Evolutionary conservation across 1,140 invertebrate species (phyloP).

Genomic region (Papilio glaucus): DNA sequence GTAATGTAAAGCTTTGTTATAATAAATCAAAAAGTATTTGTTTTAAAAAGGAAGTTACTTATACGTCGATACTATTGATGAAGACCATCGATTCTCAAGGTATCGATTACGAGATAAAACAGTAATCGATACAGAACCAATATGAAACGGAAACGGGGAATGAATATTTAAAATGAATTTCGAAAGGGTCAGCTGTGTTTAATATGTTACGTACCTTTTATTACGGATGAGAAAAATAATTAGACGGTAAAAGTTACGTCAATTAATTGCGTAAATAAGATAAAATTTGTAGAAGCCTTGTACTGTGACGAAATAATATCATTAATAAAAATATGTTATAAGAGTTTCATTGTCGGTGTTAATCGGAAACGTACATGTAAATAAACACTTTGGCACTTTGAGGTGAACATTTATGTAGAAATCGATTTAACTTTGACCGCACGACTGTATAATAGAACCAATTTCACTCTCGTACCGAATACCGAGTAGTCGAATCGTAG

Average conservation of each 20-base stretch:
- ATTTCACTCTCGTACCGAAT: constrained; percentile 42
- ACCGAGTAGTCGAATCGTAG: constrained; percentile 39
- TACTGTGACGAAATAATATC: too few species aligned
- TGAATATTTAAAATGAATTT: constrained; percentile 8
- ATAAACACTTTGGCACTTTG: neutral
- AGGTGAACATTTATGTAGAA: constrained; percentile 2
- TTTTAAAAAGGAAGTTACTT: too few species aligned
- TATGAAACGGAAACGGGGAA: constrained; percentile 29
- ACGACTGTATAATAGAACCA: constrained; percentile 14
- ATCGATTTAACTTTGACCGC: constrained; percentile 24
- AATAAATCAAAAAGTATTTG: too few species aligned
- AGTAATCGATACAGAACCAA: constrained; percentile 30
- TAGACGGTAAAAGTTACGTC: too few species aligned
- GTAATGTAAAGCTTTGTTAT: too few species aligned
- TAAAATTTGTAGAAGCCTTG: too few species aligned
- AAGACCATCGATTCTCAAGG: neutral
- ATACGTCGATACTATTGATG: neutral
- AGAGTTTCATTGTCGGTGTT: too few species aligned
- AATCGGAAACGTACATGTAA: too few species aligned
- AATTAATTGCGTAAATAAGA: too few species aligned
- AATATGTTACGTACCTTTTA: neutral
- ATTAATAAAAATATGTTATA: too few species aligned
- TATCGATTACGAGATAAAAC: neutral
- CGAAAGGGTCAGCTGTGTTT: neutral
- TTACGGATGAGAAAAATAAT: too few species aligned